A percentile compares a stretch with the other conserved stretches of the same genome.
phyloP scores from a whole-genome alignment of 37 sponge, comb jelly and placozoan species.

The Lycopodina hypogea region DNA sequence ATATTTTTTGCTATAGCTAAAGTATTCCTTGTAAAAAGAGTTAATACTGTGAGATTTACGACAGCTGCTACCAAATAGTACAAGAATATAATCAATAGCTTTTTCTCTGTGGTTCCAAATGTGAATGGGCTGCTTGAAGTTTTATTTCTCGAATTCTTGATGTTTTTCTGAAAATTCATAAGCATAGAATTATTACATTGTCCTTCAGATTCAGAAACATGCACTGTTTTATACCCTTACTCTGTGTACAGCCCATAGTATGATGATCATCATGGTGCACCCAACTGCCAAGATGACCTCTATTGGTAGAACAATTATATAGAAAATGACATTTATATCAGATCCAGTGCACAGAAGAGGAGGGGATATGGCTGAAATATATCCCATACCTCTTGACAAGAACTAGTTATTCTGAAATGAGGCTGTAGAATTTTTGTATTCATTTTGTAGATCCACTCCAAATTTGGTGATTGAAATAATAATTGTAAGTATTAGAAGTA shows the following conservation, averaged over 20 bases:
- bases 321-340: slow-evolving; percentile 13
- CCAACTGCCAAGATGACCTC: slow-evolving; percentile 18
- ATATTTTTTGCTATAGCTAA: not conserved
- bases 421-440: not conserved
- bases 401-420: not conserved
- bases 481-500: slow-evolving; percentile 22
- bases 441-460: not conserved
- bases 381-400: slow-evolving; percentile 5
- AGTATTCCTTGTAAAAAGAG: not conserved
- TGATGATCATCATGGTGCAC: slow-evolving; percentile 8
- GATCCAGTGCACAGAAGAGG: slow-evolving; percentile 8
- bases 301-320: slow-evolving; percentile 13
- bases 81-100: too few species aligned
- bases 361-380: slow-evolving; percentile 2
- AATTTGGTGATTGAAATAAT: slow-evolving; percentile 5
- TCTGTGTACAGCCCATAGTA: slow-evolving; percentile 14
- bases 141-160: too few species aligned
- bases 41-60: not conserved
- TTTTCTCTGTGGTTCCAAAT: slow-evolving; percentile 6
- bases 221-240: slow-evolving; percentile 2
- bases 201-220: too few species aligned
- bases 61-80: not conserved
- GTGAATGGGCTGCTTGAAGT: not conserved
- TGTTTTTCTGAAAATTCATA: too few species aligned
- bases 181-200: too few species aligned